Evolutionary conservation across 2,113 vertebrate genomes (phyloP).

Genomic region (Oriolus oriolus): DNA sequence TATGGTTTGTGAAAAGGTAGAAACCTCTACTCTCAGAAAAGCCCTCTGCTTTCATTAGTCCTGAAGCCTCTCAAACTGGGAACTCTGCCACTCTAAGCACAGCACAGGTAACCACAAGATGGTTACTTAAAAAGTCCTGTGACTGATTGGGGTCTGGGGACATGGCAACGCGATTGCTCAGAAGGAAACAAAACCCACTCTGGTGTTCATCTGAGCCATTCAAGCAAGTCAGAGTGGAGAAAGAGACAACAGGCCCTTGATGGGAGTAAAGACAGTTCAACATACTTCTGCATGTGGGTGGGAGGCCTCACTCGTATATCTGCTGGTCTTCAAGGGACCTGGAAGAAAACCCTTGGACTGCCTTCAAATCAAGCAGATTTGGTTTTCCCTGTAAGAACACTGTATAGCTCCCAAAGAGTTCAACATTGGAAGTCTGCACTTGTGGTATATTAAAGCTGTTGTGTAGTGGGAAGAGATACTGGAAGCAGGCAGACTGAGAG

Average conservation of each 20-base stretch:
- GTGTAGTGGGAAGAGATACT: not conserved
- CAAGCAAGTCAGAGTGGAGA: not conserved
- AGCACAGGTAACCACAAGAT: not conserved
- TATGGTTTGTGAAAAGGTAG: not conserved
- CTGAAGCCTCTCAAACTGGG: not conserved
- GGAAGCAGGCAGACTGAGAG: not conserved
- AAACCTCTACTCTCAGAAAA: not conserved
- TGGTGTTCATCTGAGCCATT: not conserved
- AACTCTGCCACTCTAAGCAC: not conserved
- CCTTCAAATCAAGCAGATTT: not conserved
- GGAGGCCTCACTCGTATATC: not conserved
- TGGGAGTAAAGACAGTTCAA: not conserved
- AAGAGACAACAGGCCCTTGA: rapidly evolving
- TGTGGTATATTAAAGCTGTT: not conserved
- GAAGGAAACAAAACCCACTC: not conserved
- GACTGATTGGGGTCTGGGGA: not conserved
- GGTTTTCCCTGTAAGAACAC: not conserved
- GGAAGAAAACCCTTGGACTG: not conserved
- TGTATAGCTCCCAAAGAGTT: not conserved
- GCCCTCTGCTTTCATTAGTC: not conserved
- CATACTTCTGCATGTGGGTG: not conserved
- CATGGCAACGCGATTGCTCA: rapidly evolving
- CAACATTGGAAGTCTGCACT: not conserved
- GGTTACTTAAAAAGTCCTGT: not conserved
- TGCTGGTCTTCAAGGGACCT: not conserved